phyloP scores from a whole-genome alignment of 2,888 invertebrate genomes.

The Nysson spinosus region DNA sequence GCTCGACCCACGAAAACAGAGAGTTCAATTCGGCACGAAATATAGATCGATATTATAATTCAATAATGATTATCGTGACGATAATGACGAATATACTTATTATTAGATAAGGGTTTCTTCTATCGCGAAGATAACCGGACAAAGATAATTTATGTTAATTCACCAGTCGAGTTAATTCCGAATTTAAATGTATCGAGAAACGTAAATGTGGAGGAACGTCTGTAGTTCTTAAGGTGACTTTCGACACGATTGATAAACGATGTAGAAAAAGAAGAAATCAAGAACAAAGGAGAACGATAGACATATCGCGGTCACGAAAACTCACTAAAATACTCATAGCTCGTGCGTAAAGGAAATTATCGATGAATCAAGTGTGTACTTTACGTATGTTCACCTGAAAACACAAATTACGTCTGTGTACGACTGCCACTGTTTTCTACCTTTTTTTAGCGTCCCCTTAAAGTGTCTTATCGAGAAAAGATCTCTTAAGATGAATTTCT shows the following conservation, averaged over 20 bases:
- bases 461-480: too few relatives aligned
- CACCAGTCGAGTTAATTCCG: too few relatives aligned
- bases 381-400: conserved; percentile 27
- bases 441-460: neutral
- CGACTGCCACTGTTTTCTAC: neutral
- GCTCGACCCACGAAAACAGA: neutral
- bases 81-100: neutral
- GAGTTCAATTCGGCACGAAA: neutral
- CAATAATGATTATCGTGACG: neutral
- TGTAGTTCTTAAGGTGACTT: neutral
- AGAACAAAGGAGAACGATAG: neutral
- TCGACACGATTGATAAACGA: neutral
- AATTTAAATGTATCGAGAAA: neutral
- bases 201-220: neutral
- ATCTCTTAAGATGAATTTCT: too few relatives aligned
- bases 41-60: neutral
- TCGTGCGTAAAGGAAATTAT: conserved; percentile 10
- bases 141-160: too few relatives aligned
- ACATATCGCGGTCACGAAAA: conserved; percentile 7
- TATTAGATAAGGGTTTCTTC: neutral
- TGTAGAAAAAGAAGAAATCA: neutral
- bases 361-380: conserved; percentile 10
- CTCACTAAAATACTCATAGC: conserved; percentile 15
- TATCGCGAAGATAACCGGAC: too few relatives aligned
- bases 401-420: conserved; percentile 35